Evolutionary conservation across 2,888 invertebrate genomes (phyloP).

Genomic region (Operophtera brumata): DNA sequence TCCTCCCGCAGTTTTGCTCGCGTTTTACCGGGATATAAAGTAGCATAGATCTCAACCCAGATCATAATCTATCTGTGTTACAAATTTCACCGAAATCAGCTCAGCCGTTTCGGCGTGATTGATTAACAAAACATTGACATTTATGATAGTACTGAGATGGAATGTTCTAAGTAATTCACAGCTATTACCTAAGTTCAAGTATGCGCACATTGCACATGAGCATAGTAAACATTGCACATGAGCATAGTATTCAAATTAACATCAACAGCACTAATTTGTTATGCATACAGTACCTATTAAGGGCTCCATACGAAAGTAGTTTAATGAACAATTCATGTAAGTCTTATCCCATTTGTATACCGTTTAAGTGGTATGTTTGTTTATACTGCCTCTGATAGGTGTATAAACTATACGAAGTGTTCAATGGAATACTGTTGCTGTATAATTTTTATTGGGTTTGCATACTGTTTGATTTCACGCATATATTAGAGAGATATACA

Average conservation of each 20-base stretch:
- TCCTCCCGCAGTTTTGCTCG: too few relatives aligned
- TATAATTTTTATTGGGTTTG: slow-evolving; percentile 11
- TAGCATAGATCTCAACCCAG: too few relatives aligned
- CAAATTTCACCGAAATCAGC: too few relatives aligned
- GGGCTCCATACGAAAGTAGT: slow-evolving; percentile 45
- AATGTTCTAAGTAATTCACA: too few relatives aligned
- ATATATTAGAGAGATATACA: background rate
- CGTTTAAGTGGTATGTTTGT: slow-evolving; percentile 43
- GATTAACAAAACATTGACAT: too few relatives aligned
- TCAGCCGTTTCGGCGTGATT: too few relatives aligned
- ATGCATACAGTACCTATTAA: slow-evolving; percentile 49
- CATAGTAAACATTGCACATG: slow-evolving; percentile 8
- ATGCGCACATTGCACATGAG: background rate
- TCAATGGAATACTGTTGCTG: slow-evolving; percentile 13
- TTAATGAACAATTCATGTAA: slow-evolving; percentile 63
- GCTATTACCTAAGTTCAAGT: background rate
- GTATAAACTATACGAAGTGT: slow-evolving; percentile 24
- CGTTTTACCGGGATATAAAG: too few relatives aligned
- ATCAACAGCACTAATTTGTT: slow-evolving; percentile 17
- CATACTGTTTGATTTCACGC: background rate
- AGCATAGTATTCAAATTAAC: slow-evolving; percentile 21
- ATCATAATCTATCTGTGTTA: too few relatives aligned
- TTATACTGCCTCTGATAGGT: slow-evolving; percentile 34
- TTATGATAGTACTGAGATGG: too few relatives aligned
- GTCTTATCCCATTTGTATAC: slow-evolving; percentile 52